A percentile compares a stretch with the other conserved stretches of the same genome.
Conservation (phyloP, 2,113 vertebrate genomes). For the Panurus biarmicus region DNA sequence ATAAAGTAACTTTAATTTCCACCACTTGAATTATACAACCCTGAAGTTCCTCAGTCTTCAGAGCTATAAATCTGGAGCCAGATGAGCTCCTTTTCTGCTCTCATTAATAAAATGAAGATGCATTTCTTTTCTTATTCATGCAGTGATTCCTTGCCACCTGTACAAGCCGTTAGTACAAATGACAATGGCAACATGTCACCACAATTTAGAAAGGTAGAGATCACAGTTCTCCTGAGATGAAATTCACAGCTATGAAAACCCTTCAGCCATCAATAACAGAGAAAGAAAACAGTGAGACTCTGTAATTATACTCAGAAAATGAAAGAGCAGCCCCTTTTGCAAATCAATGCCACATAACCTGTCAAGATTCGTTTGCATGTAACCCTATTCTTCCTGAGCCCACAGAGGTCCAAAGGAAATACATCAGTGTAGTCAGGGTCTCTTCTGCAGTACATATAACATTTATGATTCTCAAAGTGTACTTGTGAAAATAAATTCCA, state of each 20-base stretch:
- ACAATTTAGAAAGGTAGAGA: slow-evolving; percentile 36
- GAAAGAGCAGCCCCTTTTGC: slow-evolving; percentile 40
- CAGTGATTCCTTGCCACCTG: not conserved
- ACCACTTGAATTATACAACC: not conserved
- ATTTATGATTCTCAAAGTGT: not conserved
- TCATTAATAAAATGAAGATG: slow-evolving; percentile 31
- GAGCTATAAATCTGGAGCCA: not conserved
- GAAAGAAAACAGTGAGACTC: slow-evolving; percentile 34
- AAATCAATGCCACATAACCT: slow-evolving; percentile 55
- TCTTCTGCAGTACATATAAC: not conserved
- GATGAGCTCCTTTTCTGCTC: not conserved
- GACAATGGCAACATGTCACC: slow-evolving; percentile 34
- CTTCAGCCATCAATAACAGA: slow-evolving; percentile 39
- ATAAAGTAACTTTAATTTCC: not conserved
- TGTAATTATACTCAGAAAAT: slow-evolving; percentile 63
- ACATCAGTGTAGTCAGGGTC: not conserved
- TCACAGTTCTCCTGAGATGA: slow-evolving; percentile 51
- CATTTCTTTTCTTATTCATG: slow-evolving; percentile 24
- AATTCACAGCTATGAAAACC: slow-evolving; percentile 30
- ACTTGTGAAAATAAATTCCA: not conserved
- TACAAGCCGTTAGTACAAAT: not conserved
- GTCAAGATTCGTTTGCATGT: slow-evolving; percentile 7
- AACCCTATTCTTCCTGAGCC: not conserved
- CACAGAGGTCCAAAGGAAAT: not conserved
- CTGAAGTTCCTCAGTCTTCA: not conserved